Conservation (phyloP, 2,113 vertebrate genomes). For the Nymphicus hollandicus region DNA sequence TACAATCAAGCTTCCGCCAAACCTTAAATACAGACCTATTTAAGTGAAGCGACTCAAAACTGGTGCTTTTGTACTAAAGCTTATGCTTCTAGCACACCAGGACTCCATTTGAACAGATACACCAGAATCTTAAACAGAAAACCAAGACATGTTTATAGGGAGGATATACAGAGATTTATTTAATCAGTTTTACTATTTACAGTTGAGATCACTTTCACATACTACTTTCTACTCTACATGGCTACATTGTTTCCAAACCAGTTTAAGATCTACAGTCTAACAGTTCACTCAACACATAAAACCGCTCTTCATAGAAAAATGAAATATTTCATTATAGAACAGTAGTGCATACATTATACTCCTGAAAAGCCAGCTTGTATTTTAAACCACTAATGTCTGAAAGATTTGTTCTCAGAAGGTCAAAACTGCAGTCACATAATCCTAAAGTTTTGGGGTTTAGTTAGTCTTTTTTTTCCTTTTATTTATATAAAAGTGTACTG, state of each 20-base stretch:
- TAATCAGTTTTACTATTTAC: conserved; percentile 84
- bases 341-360: conserved; percentile 78
- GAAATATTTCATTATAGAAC: conserved; percentile 75
- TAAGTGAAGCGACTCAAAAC: not conserved
- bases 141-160: conserved; percentile 46
- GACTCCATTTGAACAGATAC: not conserved
- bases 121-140: not conserved
- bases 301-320: conserved; percentile 70
- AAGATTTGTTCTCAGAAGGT: conserved; percentile 68
- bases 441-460: conserved; percentile 29
- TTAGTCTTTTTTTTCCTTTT: not conserved
- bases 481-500: conserved; percentile 62
- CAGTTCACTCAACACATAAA: conserved; percentile 72
- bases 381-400: conserved; percentile 67
- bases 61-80: not conserved
- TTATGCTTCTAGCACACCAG: not conserved
- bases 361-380: conserved; percentile 74
- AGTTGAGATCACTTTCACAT: conserved; percentile 79
- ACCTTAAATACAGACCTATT: not conserved
- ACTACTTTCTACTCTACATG: conserved; percentile 73
- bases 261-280: conserved; percentile 70
- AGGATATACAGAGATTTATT: conserved; percentile 82
- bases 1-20: not conserved
- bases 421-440: conserved; percentile 50
- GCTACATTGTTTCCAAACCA: conserved; percentile 76